phyloP scores from a whole-genome alignment of 1,140 invertebrate species.

The Hylyphantes graminicola region DNA sequence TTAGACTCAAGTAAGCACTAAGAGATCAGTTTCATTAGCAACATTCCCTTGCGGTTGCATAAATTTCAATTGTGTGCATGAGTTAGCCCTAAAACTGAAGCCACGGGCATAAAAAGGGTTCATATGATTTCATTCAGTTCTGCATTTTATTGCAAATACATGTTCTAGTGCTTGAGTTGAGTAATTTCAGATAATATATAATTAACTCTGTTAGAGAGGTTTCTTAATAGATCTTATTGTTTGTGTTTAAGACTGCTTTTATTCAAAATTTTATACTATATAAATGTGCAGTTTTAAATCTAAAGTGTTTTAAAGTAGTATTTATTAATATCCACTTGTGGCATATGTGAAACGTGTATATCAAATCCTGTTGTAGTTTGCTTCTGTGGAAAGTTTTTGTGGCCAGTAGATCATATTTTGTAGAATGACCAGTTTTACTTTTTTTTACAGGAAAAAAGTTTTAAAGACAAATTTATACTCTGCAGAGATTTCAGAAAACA shows the following conservation, averaged over 20 bases:
- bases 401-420: constrained; percentile 35
- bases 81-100: background rate
- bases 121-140: constrained; percentile 11
- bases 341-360: constrained; percentile 6
- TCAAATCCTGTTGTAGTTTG: constrained; percentile 24
- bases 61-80: constrained; percentile 16
- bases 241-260: constrained; percentile 31
- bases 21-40: constrained; percentile 52
- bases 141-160: constrained; percentile 8
- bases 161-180: background rate
- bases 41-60: constrained; percentile 52
- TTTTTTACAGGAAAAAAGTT: background rate
- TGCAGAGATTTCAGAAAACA: background rate
- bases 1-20: constrained; percentile 28
- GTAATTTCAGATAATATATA: constrained; percentile 2
- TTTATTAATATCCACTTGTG: constrained; percentile 42
- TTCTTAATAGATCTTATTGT: background rate
- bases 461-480: no score
- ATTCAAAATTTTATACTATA: constrained; percentile 16
- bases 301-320: constrained; percentile 24
- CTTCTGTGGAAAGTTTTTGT: constrained; percentile 52
- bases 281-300: constrained; percentile 18
- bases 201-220: background rate
- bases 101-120: background rate
- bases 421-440: constrained; percentile 29